A percentile compares a stretch with the other conserved stretches of the same genome.
phyloP scores from a whole-genome alignment of 2,113 vertebrate genomes.

The Entomyzon cyanotis region DNA sequence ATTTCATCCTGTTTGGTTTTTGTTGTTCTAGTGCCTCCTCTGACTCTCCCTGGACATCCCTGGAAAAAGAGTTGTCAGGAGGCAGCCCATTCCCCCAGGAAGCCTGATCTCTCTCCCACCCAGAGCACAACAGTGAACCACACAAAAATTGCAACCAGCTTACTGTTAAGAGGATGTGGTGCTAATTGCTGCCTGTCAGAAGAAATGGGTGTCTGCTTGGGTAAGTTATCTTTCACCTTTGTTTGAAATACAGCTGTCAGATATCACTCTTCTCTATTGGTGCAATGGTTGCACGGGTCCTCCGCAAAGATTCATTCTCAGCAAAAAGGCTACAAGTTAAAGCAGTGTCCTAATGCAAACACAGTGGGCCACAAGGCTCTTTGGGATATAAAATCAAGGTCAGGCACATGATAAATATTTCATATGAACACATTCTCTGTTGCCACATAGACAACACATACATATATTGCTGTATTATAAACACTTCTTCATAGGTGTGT shows the following conservation, averaged over 20 bases:
- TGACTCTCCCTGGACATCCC: neutral
- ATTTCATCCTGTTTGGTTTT: neutral
- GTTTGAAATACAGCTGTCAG: neutral
- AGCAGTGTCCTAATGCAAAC: neutral
- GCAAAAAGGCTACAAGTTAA: neutral
- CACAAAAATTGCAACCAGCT: neutral
- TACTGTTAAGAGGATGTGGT: neutral
- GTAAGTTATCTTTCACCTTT: neutral
- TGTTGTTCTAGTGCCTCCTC: neutral
- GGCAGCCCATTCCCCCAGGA: accelerated
- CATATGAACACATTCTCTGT: neutral
- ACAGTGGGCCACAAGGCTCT: neutral
- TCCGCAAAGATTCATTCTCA: neutral
- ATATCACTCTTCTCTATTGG: neutral
- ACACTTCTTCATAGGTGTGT: neutral
- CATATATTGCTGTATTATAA: neutral
- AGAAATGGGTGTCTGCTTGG: neutral
- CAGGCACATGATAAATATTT: neutral
- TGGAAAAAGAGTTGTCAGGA: neutral
- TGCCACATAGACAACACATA: neutral
- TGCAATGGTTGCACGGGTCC: neutral
- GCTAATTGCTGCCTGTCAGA: neutral
- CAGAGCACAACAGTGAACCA: neutral
- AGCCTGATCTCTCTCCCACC: neutral
- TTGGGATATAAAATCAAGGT: neutral